Evolutionary conservation across 2,888 invertebrate species (phyloP), one percentile per base, ranked within the genome.

Genomic region (Caenorhabditis sp.): DNA sequence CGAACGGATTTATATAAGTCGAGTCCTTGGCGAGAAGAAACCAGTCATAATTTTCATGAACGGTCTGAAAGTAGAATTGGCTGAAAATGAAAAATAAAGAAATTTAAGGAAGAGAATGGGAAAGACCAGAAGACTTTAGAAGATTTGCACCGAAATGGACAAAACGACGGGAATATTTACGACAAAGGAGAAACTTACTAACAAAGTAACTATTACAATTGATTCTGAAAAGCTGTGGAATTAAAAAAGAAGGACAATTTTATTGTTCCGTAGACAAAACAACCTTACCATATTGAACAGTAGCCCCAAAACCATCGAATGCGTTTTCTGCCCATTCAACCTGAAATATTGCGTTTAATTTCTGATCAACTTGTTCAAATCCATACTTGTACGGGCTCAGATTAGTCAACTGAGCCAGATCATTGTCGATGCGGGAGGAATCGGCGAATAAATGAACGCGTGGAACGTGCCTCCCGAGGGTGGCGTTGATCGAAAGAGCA

Each of bases 1-100:
- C 92, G 48, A 94, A 92, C 0, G 93, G 94, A 89, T 96, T 94
- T 58, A 97, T 92, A 89, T 94, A 97, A 1, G 93, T 93, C 7
- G 92, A 92, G 90, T 97, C 97, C 45, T 94, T 93, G 50, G 94
- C 92, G 55, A 98, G 91, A 89, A 95, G 94, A 91, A 95, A 96
- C 91, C 94, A 97, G 90, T 97, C 95, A 90, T 94, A 97, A 85
- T 94, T 94, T 85, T 95, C 85, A 58, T 86, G 86, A 5, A 86
- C 72, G 1, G 82, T 80, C 87, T 87, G 80, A n/a, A n/a, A n/a
- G n/a, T n/a, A n/a, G n/a, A n/a, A n/a, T n/a, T n/a, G n/a, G n/a
- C n/a, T n/a, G n/a, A n/a, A n/a, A n/a, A n/a, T n/a, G n/a, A n/a
- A n/a, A n/a, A n/a, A n/a, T n/a, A n/a, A n/a, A n/a, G n/a, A n/a